Percentiles rank a stretch among this genome's conserved stretches.
These are phyloP conservation scores for Hemiprocne comata DNA, from an alignment of 2,113 vertebrate species.

Conservation along the genomic window DNA sequence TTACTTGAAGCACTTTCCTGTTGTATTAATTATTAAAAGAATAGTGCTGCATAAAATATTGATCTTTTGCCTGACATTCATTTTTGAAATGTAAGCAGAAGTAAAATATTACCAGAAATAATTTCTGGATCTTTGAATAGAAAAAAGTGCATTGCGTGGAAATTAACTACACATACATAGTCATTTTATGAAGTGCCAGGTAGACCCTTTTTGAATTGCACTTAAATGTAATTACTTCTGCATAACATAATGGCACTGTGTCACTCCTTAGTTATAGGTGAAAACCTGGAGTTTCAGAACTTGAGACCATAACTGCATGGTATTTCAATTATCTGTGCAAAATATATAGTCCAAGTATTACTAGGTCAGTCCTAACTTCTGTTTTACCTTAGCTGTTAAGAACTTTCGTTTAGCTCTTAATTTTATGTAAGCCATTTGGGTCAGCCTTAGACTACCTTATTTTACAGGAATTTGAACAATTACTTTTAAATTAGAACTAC, in stretches of 20 bases:
- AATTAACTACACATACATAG: background rate
- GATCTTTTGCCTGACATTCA: constrained; percentile 56
- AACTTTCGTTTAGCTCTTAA: background rate
- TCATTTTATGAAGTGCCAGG: background rate
- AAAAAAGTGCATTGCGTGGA: background rate
- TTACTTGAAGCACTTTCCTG: constrained; percentile 47
- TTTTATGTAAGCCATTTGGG: background rate
- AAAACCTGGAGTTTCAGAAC: background rate
- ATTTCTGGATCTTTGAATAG: constrained; percentile 18
- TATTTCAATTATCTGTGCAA: background rate
- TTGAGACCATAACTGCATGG: background rate
- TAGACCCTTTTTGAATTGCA: background rate
- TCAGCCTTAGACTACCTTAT: background rate
- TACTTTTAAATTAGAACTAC: background rate
- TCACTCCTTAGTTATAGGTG: background rate
- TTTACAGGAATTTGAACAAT: background rate
- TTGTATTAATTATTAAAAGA: constrained; percentile 74
- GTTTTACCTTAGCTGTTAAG: background rate
- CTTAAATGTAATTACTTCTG: background rate
- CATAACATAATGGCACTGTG: background rate
- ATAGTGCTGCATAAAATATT: constrained; percentile 72
- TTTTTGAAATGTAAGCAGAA: constrained; percentile 62
- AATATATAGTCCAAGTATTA: background rate
- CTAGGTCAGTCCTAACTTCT: background rate
- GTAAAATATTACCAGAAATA: constrained; percentile 19